phyloP scores from a whole-genome alignment of 2,113 vertebrate species.

The Gallinago paraguaiae region DNA sequence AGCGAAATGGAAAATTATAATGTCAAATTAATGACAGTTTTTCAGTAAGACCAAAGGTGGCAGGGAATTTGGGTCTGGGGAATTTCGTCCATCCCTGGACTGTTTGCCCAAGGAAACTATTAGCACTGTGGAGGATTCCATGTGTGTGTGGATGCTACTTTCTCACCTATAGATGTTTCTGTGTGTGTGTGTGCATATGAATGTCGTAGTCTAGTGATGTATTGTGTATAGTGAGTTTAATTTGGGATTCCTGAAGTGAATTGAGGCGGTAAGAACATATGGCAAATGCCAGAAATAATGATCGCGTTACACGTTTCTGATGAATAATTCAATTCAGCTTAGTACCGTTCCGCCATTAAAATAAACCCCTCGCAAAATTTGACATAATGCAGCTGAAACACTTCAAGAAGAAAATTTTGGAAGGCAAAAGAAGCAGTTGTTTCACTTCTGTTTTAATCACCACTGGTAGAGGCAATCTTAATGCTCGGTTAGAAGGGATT shows the following conservation, averaged over 20 bases:
- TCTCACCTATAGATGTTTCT: background rate
- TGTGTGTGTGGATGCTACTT: background rate
- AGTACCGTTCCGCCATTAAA: conserved; percentile 35
- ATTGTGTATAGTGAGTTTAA: background rate
- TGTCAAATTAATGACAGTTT: background rate
- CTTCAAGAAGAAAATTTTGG: background rate
- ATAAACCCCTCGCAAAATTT: conserved; percentile 32
- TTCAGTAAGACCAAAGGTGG: background rate
- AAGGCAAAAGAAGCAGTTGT: conserved; percentile 15
- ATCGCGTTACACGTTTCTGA: conserved; percentile 29
- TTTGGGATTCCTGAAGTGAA: conserved; percentile 50
- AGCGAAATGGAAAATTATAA: background rate
- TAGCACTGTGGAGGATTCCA: background rate
- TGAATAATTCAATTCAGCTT: conserved; percentile 69
- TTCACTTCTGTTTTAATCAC: conserved; percentile 21
- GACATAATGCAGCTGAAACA: conserved; percentile 37
- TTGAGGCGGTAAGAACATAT: conserved; percentile 18
- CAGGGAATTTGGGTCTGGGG: background rate
- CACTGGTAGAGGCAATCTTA: conserved; percentile 2
- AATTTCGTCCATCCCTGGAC: background rate
- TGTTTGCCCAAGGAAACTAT: background rate
- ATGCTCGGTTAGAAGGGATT: background rate
- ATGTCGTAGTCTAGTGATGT: background rate
- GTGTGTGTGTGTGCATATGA: background rate
- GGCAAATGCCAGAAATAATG: conserved; percentile 55